Evolutionary conservation across 2,888 invertebrate genomes (phyloP).

Genomic region (Anaspis maculata): DNA sequence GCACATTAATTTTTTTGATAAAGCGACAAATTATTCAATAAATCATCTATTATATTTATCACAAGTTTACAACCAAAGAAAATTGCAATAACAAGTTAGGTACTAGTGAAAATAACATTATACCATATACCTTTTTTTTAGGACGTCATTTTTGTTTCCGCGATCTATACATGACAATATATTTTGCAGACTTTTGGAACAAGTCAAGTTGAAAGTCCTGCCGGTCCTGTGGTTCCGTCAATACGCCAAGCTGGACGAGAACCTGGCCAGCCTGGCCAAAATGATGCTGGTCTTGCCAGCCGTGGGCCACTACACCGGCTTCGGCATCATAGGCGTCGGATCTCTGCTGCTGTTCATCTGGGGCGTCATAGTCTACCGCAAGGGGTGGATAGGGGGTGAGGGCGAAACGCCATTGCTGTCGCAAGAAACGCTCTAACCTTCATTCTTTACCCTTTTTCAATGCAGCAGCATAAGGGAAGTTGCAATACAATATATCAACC

Average conservation of each 20-base stretch:
- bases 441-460: slow-evolving; percentile 4
- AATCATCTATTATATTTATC: too few relatives aligned
- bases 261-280: slow-evolving; percentile 50
- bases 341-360: slow-evolving; percentile 35
- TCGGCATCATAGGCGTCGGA: slow-evolving; percentile 46
- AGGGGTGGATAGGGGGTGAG: slow-evolving; percentile 33
- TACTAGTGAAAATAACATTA: too few relatives aligned
- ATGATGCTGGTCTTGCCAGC: slow-evolving; percentile 47
- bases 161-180: too few relatives aligned
- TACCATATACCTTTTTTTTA: too few relatives aligned
- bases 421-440: slow-evolving; percentile 20
- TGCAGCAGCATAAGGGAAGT: too few relatives aligned
- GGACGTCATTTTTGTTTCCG: too few relatives aligned
- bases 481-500: too few relatives aligned
- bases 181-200: slow-evolving; percentile 49
- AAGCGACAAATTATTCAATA: too few relatives aligned
- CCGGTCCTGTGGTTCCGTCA: slow-evolving; percentile 76
- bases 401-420: slow-evolving; percentile 35
- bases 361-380: slow-evolving; percentile 31
- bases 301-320: slow-evolving; percentile 49
- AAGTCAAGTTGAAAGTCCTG: slow-evolving; percentile 50
- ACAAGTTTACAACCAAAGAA: too few relatives aligned
- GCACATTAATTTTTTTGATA: too few relatives aligned
- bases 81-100: neutral
- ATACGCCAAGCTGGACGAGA: slow-evolving; percentile 49